phyloP scores from a whole-genome alignment of 1,140 invertebrate genomes.

The Zaprionus ghesquierei region DNA sequence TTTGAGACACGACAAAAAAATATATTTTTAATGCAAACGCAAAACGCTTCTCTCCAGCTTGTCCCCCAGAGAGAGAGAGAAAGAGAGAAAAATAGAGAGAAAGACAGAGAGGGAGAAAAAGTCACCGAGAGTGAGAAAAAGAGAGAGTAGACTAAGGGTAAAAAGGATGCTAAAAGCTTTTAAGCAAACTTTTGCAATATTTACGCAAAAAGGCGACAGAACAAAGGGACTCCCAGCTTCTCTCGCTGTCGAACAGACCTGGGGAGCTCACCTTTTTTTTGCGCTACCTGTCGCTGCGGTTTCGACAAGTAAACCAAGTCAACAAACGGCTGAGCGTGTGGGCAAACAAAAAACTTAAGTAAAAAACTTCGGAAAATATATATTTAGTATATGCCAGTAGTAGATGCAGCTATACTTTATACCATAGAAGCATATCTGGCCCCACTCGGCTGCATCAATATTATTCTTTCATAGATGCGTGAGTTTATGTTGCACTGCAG shows the following conservation, averaged over 20 bases:
- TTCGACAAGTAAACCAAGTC: conserved; percentile 64
- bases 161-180: conserved; percentile 65
- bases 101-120: background rate
- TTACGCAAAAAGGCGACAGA: conserved; percentile 37
- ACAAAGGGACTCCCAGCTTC: conserved; percentile 18
- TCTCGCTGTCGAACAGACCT: background rate
- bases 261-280: conserved; percentile 21
- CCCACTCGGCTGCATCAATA: conserved; percentile 74
- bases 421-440: conserved; percentile 49
- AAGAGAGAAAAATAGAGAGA: background rate
- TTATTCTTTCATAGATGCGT: conserved; percentile 61
- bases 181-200: conserved; percentile 68
- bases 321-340: conserved; percentile 28
- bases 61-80: background rate
- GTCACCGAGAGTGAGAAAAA: background rate
- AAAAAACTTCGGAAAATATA: conserved; percentile 33
- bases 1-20: conserved; percentile 20
- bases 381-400: background rate
- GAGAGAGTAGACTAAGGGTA: background rate
- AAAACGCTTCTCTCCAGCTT: conserved; percentile 38
- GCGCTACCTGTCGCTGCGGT: conserved; percentile 7
- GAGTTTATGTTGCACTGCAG: conserved; percentile 55
- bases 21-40: conserved; percentile 36
- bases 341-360: conserved; percentile 40
- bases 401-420: background rate